A percentile compares a stretch with the other conserved stretches of the same genome.
Evolutionary conservation across 2,797 vertebrate species (phyloP).

Genomic region (Bryconaethiops microstoma): DNA sequence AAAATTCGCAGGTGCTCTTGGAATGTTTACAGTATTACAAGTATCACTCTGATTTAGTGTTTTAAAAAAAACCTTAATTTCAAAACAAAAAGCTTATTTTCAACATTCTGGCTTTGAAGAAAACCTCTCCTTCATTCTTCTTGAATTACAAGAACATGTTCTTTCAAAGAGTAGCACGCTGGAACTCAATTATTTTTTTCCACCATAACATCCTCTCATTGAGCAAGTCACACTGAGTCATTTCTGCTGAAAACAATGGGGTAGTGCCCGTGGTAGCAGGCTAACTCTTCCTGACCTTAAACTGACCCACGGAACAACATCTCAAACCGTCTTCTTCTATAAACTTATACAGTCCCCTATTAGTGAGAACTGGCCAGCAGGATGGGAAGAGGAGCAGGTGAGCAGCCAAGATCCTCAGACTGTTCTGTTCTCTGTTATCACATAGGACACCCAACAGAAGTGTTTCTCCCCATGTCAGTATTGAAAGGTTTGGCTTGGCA

Average conservation of each 20-base stretch:
- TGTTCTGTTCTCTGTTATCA: constrained; percentile 62
- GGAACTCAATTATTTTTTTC: constrained; percentile 26
- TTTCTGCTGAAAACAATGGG: constrained; percentile 48
- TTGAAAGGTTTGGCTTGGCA: constrained; percentile 66
- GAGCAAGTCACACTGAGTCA: constrained; percentile 34
- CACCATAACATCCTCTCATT: constrained; percentile 48
- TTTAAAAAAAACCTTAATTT: too few relatives aligned
- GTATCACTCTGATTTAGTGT: too few relatives aligned
- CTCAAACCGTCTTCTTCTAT: not conserved
- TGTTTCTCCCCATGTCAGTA: constrained; percentile 31
- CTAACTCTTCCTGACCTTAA: constrained; percentile 21
- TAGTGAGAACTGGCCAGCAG: too few relatives aligned
- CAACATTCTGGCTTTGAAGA: too few relatives aligned
- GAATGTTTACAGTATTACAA: too few relatives aligned
- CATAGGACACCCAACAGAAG: constrained; percentile 39
- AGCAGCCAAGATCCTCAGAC: not conserved
- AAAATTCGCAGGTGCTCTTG: too few relatives aligned
- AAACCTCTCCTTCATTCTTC: too few relatives aligned
- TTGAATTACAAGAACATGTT: not conserved
- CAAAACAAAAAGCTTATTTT: too few relatives aligned
- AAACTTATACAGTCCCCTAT: too few relatives aligned
- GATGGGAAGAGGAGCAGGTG: too few relatives aligned
- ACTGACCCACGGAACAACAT: not conserved
- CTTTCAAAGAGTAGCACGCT: not conserved
- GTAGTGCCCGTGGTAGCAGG: not conserved